Evolutionary conservation across 2,113 vertebrate species (phyloP).

Genomic region (Setophaga coronata): DNA sequence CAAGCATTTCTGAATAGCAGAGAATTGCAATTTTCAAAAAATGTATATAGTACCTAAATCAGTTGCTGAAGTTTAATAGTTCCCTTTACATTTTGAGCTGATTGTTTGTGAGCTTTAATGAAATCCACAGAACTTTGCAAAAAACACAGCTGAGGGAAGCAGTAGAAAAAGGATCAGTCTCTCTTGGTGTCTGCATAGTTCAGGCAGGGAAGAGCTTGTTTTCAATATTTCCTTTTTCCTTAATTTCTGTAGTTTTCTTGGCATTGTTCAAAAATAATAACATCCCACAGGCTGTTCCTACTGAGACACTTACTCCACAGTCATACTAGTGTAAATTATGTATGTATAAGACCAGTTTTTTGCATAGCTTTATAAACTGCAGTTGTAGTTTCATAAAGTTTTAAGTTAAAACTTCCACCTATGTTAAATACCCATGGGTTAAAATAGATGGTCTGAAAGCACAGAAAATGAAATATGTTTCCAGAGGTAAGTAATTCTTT

Average conservation of each 20-base stretch:
- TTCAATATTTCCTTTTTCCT: neutral
- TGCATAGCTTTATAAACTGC: neutral
- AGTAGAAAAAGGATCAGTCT: neutral
- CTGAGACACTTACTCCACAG: neutral
- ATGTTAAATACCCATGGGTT: neutral
- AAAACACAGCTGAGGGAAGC: neutral
- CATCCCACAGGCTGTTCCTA: neutral
- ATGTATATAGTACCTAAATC: neutral
- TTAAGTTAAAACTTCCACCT: neutral
- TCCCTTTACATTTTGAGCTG: neutral
- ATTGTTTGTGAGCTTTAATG: neutral
- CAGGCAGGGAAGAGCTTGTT: neutral
- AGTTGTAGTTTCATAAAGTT: neutral
- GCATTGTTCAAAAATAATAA: neutral
- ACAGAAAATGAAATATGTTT: neutral
- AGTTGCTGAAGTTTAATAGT: neutral
- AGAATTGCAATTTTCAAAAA: neutral
- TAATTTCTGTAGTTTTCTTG: neutral
- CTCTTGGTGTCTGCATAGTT: neutral
- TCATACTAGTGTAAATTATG: neutral
- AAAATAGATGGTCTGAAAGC: neutral
- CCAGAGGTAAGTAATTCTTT: neutral
- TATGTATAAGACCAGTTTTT: neutral
- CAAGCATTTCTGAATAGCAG: conserved; percentile 1
- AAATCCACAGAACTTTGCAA: neutral